Base-by-base conservation (phyloP, 92 coral and sea anemone species). In the Pocillopora grandis region DNA sequence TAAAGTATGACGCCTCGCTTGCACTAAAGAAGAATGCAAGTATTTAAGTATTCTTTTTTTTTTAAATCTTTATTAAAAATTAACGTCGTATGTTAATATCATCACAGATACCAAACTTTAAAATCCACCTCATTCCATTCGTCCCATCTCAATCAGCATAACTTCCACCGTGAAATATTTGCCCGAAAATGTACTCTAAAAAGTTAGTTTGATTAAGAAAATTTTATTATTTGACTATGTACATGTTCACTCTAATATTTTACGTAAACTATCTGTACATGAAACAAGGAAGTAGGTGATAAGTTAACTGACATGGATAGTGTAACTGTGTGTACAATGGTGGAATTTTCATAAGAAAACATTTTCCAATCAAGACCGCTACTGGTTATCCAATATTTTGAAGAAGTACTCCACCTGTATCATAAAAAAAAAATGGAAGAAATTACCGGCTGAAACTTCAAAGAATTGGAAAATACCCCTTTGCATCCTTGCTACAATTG, bases 401-500 rank as follows among this genome's bases (percentile, higher is more conserved):
- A 92, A 92, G 78, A 92, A 90, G 79, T 92, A 92, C 76, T 92
- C 88, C 84, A 92, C 95, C 95, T 92, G 59, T 2, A 69, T 4
- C 75, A 76, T 1, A 35, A 42, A 66, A 57, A n/a, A 23, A 3
- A 15, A 23, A 52, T 18, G 20, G 10, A 20, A 56, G 71, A 66
- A 66, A 27, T 23, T 13, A 70, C 55, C 10, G 62, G 18, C 62
- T 16, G 18, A 12, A 12, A 16, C 14, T 12, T 15, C 19, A 33
- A 31, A 2, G 1, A 7, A 14, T 35, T 12, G 72, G 13, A 67
- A 27, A 33, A 17, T 17, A 1, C 5, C 42, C 27, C 71, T 21
- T 68, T 68, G n/a, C 48, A 9, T 15, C 18, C 14, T 64, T 20
- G 23, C 31, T 18, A 5, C 10, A 27, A 8, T 27, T 2, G 23